Evolutionary conservation across 2,113 vertebrate genomes (phyloP), one percentile per base, ranked within the genome.

Genomic region (Macquaria australasica): DNA sequence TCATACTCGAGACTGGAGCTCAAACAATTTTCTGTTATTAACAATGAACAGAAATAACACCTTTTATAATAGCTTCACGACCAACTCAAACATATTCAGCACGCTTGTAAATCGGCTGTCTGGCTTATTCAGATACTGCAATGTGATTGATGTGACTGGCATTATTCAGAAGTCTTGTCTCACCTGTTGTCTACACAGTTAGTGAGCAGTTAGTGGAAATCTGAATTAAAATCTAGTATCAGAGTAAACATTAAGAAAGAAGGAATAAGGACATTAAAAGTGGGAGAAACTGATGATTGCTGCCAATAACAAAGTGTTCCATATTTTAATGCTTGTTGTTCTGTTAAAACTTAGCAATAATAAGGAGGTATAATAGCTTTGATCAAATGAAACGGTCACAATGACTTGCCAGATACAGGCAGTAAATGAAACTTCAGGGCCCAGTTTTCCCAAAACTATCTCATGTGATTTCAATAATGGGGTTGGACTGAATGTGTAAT

Each of bases 21-120:
- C 25, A 45, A 56, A 59, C 55, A 66, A 77, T 81, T 77, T 87
- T 59, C 74, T 73, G 56, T 76, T 66, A 75, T 83, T 92, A 68
- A 79, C 41, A 53, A 48, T 25, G 34, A 77, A 66, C 25, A 69
- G 60, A 70, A 79, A 74, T 53, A 82, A 15, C 28, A n/a, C 21
- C 12, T 77, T 82, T 67, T 56, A 59, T 72, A 74, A 43, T 0
- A 78, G 69, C 67, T 45, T 50, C 50, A 41, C 3, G 3, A 41
- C 10, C 9, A 45, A 20, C 59, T 72, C 7, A 8, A 43, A 73
- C 14, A 51, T 23, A 9, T n/a, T 79, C 10, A 28, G 50, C 71
- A 85, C 48, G 63, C 39, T 70, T n/a, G 0, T 48, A 64, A 11
- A 71, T 45, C 1, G 1, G 0, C 70, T 21, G 45, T 79, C 62